Evolutionary conservation across 2,113 vertebrate genomes (phyloP), one percentile per base, ranked within the genome.

Genomic region (Anarhynchus alexandrinus): DNA sequence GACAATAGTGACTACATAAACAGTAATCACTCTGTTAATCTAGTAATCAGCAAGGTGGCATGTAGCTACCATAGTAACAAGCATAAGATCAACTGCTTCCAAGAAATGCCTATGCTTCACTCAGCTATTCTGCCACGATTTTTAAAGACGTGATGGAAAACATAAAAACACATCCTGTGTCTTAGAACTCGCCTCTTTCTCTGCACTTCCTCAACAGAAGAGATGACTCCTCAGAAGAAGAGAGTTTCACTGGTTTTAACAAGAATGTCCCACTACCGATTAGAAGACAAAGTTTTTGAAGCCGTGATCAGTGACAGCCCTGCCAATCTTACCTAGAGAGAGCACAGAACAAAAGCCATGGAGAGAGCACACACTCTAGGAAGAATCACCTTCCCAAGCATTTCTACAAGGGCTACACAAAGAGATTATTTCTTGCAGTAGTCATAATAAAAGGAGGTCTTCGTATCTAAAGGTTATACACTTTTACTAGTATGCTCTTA

Each of bases 1-100:
- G 42, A 58, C 55, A 74, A 82, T 3, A 67, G 57, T n/a, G 43
- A 92, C 65, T 78, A 76, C 49, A 67, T 36, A 94, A 92, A 52
- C 38, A 65, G 40, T 23, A 77, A 87, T 85, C 54, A 85, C 51
- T 57, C 10, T 79, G 36, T 67, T 91, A 54, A 90, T 84, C 65
- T 84, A 65, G 70, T 57, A 49, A 67, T 70, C 62, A 87, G 70
- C 55, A 86, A 85, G 23, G 32, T 86, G 54, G 42, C 54, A 77
- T 19, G 23, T 34, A 85, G 78, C 78, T 95, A 21, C 94, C 91
- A 80, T 91, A 91, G 94, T 54, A 94, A 94, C 82, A 49, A 79
- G 61, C 51, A 7, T 20, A 90, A 83, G 9, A 96, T 76, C 77
- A 93, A 72, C 65, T 85, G 58, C 54, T 79, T 92, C 88, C 77